phyloP scores from a whole-genome alignment of 2,113 vertebrate species.

The Syngnathus scovelli region DNA sequence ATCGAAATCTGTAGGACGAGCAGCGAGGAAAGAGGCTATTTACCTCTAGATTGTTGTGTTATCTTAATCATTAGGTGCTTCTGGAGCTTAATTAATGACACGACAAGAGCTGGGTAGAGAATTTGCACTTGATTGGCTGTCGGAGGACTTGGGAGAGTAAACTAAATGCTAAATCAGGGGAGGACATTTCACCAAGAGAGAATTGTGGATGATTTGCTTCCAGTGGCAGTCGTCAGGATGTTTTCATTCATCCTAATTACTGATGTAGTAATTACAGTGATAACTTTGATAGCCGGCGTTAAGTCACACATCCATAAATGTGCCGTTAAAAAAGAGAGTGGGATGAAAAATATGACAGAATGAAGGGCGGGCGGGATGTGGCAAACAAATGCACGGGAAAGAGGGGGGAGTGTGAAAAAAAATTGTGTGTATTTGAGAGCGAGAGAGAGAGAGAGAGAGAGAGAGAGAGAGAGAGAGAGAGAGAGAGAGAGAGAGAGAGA shows the following conservation, averaged over 20 bases:
- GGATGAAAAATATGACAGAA: conserved; percentile 24
- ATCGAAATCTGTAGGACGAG: conserved; percentile 72
- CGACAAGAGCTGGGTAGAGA: conserved; percentile 68
- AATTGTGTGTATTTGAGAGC: neutral
- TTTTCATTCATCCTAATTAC: conserved; percentile 98
- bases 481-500: no score
- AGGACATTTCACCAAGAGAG: conserved; percentile 49
- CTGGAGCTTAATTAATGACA: conserved; percentile 73
- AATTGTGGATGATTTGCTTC: conserved; percentile 71
- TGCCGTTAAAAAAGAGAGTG: conserved; percentile 81
- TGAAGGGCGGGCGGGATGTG: conserved; percentile 12
- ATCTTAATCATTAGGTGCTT: conserved; percentile 75
- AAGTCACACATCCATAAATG: conserved; percentile 95
- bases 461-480: neutral
- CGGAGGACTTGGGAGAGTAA: conserved; percentile 58
- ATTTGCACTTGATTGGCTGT: conserved; percentile 61
- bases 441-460: neutral
- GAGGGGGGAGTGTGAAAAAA: conserved; percentile 6
- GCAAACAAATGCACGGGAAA: conserved; percentile 31
- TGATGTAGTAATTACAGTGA: conserved; percentile 94
- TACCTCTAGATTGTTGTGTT: conserved; percentile 67
- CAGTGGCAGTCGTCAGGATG: conserved; percentile 84
- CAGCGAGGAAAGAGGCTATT: conserved; percentile 64
- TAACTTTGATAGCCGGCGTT: conserved; percentile 92
- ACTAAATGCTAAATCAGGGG: conserved; percentile 57